Percentiles rank a stretch among this genome's conserved stretches.
phyloP scores from a whole-genome alignment of 2,888 invertebrate species.

The Belgica antarctica region DNA sequence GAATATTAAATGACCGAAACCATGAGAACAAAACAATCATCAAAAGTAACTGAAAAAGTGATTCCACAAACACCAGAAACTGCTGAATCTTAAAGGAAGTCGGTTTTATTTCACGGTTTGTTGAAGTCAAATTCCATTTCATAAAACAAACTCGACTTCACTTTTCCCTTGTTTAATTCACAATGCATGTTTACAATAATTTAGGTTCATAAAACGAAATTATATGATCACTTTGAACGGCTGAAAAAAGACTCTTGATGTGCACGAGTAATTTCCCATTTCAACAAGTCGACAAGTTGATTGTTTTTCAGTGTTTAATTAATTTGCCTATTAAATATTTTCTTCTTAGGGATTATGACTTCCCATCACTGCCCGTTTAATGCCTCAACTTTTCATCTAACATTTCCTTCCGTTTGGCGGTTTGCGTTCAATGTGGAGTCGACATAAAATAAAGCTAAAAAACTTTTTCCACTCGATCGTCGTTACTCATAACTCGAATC shows the following conservation, averaged over 20 bases:
- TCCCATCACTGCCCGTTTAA: neutral
- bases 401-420: conserved; percentile 37
- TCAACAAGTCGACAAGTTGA: conserved; percentile 42
- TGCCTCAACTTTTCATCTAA: conserved; percentile 16
- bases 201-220: conserved; percentile 24
- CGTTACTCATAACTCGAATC: conserved; percentile 31
- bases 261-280: conserved; percentile 16
- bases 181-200: conserved; percentile 38
- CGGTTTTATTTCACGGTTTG: conserved; percentile 40
- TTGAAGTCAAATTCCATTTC: conserved; percentile 13
- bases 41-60: too few species aligned
- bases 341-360: conserved; percentile 9
- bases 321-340: conserved; percentile 23
- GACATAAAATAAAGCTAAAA: conserved; percentile 1
- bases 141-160: neutral
- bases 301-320: conserved; percentile 41
- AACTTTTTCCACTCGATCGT: conserved; percentile 9
- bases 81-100: conserved; percentile 29
- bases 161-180: conserved; percentile 31
- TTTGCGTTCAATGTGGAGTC: neutral
- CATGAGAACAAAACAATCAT: too few species aligned
- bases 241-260: conserved; percentile 3
- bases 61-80: too few species aligned
- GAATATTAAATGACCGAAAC: too few species aligned
- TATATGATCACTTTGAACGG: neutral